Conservation (phyloP, 1,140 invertebrate species). For the Apis florea region DNA sequence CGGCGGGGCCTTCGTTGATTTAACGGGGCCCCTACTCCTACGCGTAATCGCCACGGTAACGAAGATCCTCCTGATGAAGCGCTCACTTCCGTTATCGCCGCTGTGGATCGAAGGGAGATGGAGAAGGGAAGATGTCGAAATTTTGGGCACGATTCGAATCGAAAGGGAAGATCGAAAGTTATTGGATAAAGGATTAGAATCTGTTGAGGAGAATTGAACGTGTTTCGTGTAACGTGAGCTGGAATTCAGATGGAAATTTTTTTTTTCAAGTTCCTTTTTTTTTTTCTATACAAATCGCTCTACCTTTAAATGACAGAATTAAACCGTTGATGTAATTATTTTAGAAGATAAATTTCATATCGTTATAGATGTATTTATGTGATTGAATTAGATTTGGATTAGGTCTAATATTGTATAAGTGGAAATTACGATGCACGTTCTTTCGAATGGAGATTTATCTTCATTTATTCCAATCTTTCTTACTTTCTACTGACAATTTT, state of each 20-base stretch:
- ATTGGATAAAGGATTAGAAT: not conserved
- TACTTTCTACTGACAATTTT: no score
- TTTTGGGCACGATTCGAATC: slow-evolving; percentile 25
- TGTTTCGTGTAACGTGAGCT: slow-evolving; percentile 28
- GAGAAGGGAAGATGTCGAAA: slow-evolving; percentile 21
- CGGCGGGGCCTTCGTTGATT: slow-evolving; percentile 57
- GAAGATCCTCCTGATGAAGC: slow-evolving; percentile 38
- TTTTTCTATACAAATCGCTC: no score
- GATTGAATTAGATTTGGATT: no score
- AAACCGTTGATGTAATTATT: no score
- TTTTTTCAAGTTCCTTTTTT: no score
- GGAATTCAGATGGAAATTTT: not conserved
- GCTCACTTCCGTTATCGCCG: slow-evolving; percentile 10
- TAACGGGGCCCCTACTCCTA: slow-evolving; percentile 61
- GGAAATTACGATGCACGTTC: no score
- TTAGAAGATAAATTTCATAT: no score
- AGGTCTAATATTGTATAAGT: no score
- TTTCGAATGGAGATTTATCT: no score
- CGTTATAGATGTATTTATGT: no score
- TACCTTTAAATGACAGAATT: no score
- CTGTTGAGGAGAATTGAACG: slow-evolving; percentile 25
- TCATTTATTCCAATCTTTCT: no score
- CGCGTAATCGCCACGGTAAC: slow-evolving; percentile 58
- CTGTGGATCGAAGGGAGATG: slow-evolving; percentile 16
- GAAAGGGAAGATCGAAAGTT: slow-evolving; percentile 41